Percentiles rank a stretch among this genome's conserved stretches.
Evolutionary conservation across 2,888 invertebrate genomes (phyloP).

Genomic region (Drosophila dives): DNA sequence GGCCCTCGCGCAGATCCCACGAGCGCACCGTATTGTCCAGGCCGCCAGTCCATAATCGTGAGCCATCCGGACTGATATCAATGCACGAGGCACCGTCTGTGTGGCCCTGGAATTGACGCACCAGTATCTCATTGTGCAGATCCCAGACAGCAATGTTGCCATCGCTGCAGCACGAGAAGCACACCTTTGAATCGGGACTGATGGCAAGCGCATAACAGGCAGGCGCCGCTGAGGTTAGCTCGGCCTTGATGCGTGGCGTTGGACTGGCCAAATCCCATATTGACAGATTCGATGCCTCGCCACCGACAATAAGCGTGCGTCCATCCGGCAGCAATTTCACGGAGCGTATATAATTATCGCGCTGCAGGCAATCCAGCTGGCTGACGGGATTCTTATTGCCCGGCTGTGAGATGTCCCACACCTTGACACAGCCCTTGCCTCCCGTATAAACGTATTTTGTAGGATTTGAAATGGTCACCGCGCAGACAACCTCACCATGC

Average conservation of each 20-base stretch:
- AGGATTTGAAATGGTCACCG: slow-evolving; percentile 95
- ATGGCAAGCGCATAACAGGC: slow-evolving; percentile 99
- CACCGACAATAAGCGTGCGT: slow-evolving; percentile 97
- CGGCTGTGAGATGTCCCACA: slow-evolving; percentile 92
- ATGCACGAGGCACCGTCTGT: slow-evolving; percentile 99
- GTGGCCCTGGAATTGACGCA: slow-evolving; percentile 97
- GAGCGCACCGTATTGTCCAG: slow-evolving; percentile 98
- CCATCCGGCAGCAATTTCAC: slow-evolving; percentile 98
- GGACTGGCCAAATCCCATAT: slow-evolving; percentile 98
- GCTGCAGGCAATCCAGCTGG: slow-evolving; percentile 95
- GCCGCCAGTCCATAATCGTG: slow-evolving; percentile 96
- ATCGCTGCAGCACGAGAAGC: slow-evolving; percentile 99
- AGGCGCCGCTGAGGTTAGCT: slow-evolving; percentile 95
- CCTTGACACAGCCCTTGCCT: slow-evolving; percentile 97
- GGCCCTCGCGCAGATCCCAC: slow-evolving; percentile 97
- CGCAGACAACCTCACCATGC: slow-evolving; percentile 99
- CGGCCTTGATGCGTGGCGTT: slow-evolving; percentile 96
- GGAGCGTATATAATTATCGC: slow-evolving; percentile 97
- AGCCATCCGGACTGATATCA: slow-evolving; percentile 97
- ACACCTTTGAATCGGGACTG: slow-evolving; percentile 98
- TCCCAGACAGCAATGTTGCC: slow-evolving; percentile 99
- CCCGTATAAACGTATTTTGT: slow-evolving; percentile 98
- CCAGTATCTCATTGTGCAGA: slow-evolving; percentile 94
- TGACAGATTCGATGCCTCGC: slow-evolving; percentile 97
- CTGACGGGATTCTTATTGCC: slow-evolving; percentile 92